Conservation (phyloP, 2,888 invertebrate species). For the Deilephila elpenor region DNA sequence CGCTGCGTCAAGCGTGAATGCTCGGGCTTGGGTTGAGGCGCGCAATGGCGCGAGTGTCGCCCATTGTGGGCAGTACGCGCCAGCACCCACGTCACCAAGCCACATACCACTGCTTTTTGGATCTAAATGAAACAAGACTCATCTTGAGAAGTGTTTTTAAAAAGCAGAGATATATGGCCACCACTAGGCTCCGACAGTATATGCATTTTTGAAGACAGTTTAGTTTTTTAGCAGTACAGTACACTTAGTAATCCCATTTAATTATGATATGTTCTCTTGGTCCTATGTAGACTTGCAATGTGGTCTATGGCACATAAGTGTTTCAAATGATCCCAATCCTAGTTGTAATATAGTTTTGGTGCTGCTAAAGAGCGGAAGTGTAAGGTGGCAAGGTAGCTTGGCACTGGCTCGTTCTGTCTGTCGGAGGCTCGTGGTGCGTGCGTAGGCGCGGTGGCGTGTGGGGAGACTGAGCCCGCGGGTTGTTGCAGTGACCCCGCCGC, state of each 20-base stretch:
- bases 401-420: neutral
- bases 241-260: neutral
- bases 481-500: constrained; percentile 83
- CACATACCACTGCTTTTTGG: constrained; percentile 18
- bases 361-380: constrained; percentile 15
- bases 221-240: constrained; percentile 11
- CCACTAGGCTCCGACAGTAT: constrained; percentile 10
- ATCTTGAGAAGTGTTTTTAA: neutral
- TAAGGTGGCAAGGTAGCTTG: constrained; percentile 8
- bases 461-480: constrained; percentile 52
- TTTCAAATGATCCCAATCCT: neutral
- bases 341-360: neutral
- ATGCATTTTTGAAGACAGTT: neutral
- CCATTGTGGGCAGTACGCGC: constrained; percentile 16
- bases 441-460: constrained; percentile 26
- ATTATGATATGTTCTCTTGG: neutral
- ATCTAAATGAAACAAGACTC: neutral
- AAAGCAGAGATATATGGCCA: constrained; percentile 19
- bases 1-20: constrained; percentile 82
- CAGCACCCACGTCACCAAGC: neutral
- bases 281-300: neutral
- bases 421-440: constrained; percentile 24
- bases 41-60: constrained; percentile 18
- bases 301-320: neutral
- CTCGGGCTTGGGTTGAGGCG: constrained; percentile 83